These are phyloP conservation scores for Stegodyphus mimosarum DNA, from an alignment of 1,140 invertebrate species.

Conservation along the genomic window DNA sequence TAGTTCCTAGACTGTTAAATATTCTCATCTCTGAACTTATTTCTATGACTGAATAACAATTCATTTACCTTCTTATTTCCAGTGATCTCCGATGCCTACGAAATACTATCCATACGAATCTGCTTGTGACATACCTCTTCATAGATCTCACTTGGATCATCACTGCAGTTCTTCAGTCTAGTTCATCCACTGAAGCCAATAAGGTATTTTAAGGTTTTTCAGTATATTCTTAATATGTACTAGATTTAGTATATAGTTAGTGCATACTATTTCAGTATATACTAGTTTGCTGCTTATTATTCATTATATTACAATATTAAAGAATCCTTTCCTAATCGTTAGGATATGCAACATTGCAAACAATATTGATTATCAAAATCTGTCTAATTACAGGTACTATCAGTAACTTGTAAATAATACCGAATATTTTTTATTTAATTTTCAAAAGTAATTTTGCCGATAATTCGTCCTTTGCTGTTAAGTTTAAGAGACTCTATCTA, in stretches of 20 bases:
- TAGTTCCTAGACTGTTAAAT: too few relatives aligned
- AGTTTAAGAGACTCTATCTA: too few relatives aligned
- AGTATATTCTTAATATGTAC: neutral
- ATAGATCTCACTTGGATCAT: slow-evolving; percentile 85
- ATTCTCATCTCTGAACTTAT: too few relatives aligned
- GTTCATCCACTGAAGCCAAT: slow-evolving; percentile 72
- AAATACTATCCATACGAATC: slow-evolving; percentile 91
- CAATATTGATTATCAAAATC: neutral
- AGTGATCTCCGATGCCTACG: slow-evolving; percentile 91
- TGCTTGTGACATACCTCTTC: slow-evolving; percentile 85
- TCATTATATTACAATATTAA: neutral
- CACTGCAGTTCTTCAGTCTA: slow-evolving; percentile 76
- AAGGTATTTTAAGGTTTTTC: slow-evolving; percentile 17
- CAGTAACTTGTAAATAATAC: too few relatives aligned
- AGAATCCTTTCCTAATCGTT: too few relatives aligned
- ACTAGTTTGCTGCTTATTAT: neutral
- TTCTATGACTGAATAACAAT: too few relatives aligned
- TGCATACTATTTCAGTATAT: neutral
- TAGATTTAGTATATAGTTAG: neutral
- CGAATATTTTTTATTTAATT: too few relatives aligned
- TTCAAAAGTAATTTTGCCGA: too few relatives aligned
- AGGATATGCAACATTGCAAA: neutral
- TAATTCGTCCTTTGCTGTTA: too few relatives aligned
- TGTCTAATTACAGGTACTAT: too few relatives aligned
- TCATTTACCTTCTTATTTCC: slow-evolving; percentile 61